Percentiles rank a stretch among this genome's conserved stretches.
These are phyloP conservation scores for Unio pictorum DNA, from an alignment of 2,888 invertebrate species.

Conservation along the genomic window DNA sequence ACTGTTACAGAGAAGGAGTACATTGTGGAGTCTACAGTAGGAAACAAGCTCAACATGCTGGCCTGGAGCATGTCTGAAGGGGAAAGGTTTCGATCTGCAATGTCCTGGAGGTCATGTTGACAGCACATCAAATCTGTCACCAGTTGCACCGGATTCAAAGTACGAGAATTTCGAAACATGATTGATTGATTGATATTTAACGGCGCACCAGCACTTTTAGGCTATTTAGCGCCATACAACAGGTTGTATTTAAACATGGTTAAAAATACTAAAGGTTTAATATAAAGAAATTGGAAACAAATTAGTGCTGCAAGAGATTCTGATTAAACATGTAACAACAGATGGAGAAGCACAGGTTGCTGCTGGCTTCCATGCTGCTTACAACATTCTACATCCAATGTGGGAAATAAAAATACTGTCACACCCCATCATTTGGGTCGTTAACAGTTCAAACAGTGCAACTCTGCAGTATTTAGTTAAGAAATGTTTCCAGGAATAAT, in stretches of 20 bases:
- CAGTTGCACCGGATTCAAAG: conserved; percentile 7
- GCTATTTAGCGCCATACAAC: too few species aligned
- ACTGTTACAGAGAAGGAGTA: too few species aligned
- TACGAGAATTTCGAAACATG: not conserved
- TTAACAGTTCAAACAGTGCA: conserved; percentile 1
- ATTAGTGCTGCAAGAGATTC: conserved; percentile 9
- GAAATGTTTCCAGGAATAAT: too few species aligned
- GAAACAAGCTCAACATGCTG: conserved; percentile 2
- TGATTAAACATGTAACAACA: conserved; percentile 9
- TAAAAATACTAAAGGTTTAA: not conserved
- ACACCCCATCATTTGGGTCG: conserved; percentile 8
- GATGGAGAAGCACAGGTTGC: conserved; percentile 7
- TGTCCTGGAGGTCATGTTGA: conserved; percentile 14
- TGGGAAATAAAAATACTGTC: conserved; percentile 3
- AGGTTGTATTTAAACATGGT: too few species aligned
- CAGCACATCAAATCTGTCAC: conserved; percentile 10
- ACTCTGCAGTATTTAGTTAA: too few species aligned
- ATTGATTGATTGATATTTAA: too few species aligned
- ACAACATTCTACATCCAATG: conserved; percentile 5
- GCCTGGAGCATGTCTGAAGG: conserved; percentile 14
- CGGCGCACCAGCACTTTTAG: too few species aligned
- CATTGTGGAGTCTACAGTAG: not conserved
- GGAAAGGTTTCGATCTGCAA: conserved; percentile 8
- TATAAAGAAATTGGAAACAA: conserved; percentile 8
- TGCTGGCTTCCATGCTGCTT: conserved; percentile 1